Evolutionary conservation across 2,888 invertebrate genomes (phyloP), one percentile per base, ranked within the genome.

Genomic region (Leptinotarsa peninsularis): DNA sequence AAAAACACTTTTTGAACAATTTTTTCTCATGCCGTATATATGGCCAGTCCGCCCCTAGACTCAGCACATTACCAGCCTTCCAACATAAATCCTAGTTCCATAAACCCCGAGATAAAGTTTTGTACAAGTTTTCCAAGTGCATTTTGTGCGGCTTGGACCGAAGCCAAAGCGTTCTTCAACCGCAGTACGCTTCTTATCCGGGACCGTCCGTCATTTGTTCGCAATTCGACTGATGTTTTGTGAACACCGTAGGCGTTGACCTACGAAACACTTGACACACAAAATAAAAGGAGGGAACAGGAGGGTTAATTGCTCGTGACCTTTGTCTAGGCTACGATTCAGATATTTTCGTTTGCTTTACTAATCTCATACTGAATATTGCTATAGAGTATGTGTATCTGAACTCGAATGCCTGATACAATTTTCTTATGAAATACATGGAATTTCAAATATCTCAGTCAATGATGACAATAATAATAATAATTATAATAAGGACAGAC

Each of bases 71-170:
- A n/a, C 2, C n/a, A 63, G 18, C 17, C 63, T 43, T n/a, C 33
- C 43, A 43, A 27, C 63, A 63, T 63, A 63, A 63, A 63, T 63
- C 21, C 63, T n/a, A 63, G 33, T 63, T 63, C 63, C 63, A 63
- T 43, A 43, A 63, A 63, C 33, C 63, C n/a, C 10, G 72, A 80
- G 81, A 82, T 82, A 82, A 82, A 82, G 80, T 81, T 81, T 75
- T 73, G 75, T 81, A 79, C 78, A 79, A 80, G 78, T 79, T 81
- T 81, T 80, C 79, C 72, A 70, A 78, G 80, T 78, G 78, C 81
- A 80, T 79, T 80, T 75, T 78, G 23, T 49, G 49, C 69, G 33
- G 49, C 69, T 56, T 73, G 49, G 23, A 58, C 27, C 18, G 27
- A 33, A 23, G 72, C 72, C 54, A 72, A 67, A 56, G 18, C 60